Evolutionary conservation across 2,888 invertebrate genomes (phyloP), one percentile per base, ranked within the genome.

Genomic region (Scaptomyza parva): DNA sequence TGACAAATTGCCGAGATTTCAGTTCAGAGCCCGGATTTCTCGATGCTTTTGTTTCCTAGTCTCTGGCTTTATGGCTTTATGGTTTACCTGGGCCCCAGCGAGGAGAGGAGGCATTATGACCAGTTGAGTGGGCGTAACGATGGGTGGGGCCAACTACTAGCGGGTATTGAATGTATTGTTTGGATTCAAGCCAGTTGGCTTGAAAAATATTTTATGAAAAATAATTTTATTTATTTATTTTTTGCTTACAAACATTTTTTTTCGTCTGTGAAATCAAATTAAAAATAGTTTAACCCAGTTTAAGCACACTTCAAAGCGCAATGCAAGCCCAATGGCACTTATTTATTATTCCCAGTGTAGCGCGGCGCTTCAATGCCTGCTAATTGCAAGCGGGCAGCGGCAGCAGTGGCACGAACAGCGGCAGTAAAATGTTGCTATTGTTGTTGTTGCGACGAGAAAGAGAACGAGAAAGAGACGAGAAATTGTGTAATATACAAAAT

Each of bases 1-100:
- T 73, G 67, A 80, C 70, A 84, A 80, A 83, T 78, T 66, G 77
- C 76, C 47, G 53, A 80, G 86, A 84, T 84, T 83, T 76, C n/a
- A 58, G 50, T 48, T 22, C 8, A 35, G 14, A 22, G 8, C 3
- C 2, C 33, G 48, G 22, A 20, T 33, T 33, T 28, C 8, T 28
- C 26, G 45, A 26, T 12, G 22, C 44, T 14, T 30, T 22, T 44
- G 14, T 24, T 18, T 24, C 20, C 20, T 17, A 9, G 17, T 26
- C 24, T 18, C 35, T 4, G 33, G 28, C 35, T 40, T 18, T 12
- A 12, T 26, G 28, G 53, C 60, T 60, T 71, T 64, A 50, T 64
- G 70, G 55, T 14, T 71, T 51, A 71, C 67, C 62, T 72, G 71
- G 33, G n/a, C n/a, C n/a, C 17, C 67, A 62, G 53, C 73, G 30